Evolutionary conservation across 2,888 invertebrate species (phyloP).

Genomic region (Xestia c-nigrum): DNA sequence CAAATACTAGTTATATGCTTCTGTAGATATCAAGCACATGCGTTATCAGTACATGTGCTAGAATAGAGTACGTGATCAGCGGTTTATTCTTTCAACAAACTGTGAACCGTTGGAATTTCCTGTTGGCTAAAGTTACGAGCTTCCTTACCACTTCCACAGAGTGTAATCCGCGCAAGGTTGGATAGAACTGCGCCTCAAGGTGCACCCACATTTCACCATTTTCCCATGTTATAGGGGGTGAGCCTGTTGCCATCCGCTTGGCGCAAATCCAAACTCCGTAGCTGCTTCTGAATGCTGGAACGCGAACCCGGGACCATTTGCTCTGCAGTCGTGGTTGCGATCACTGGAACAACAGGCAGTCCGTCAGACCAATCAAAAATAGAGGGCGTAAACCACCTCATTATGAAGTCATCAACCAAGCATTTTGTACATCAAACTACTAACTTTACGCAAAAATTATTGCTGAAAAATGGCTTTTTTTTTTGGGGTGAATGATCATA

Average conservation of each 20-base stretch:
- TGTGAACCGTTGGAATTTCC: background rate
- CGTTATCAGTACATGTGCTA: background rate
- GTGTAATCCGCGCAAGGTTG: background rate
- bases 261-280: background rate
- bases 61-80: background rate
- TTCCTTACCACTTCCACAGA: background rate
- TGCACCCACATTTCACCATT: background rate
- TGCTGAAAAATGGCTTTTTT: too few relatives aligned
- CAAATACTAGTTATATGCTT: background rate
- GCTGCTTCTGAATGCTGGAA: background rate
- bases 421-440: too few relatives aligned
- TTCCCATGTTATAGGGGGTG: too few relatives aligned
- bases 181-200: too few relatives aligned
- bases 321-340: too few relatives aligned
- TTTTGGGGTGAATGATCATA: too few relatives aligned
- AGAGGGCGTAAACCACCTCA: too few relatives aligned
- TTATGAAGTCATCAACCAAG: too few relatives aligned
- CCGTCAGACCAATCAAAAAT: background rate
- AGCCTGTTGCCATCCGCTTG: too few relatives aligned
- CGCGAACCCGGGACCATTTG: background rate
- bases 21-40: background rate
- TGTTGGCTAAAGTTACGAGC: background rate
- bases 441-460: too few relatives aligned
- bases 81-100: background rate
- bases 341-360: background rate